Evolutionary conservation across 2,113 vertebrate genomes (phyloP), one percentile per base, ranked within the genome.

Genomic region (Chlamydotis undulata): DNA sequence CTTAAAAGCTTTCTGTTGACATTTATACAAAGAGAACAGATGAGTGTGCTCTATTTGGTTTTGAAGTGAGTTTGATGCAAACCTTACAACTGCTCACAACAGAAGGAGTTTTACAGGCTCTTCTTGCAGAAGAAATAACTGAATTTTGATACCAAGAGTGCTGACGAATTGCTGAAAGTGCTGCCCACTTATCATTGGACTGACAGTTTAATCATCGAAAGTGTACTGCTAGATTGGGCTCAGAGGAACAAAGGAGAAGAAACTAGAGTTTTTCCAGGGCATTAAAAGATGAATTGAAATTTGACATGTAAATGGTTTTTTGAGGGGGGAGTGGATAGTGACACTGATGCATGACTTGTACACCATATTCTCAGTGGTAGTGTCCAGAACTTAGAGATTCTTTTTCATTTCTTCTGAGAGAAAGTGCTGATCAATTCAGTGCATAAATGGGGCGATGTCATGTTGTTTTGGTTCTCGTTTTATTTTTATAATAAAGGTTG

Each of bases 151-250:
- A 93, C 73, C 8, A 19, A 78, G 94, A 96, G 94, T 97, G 95
- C 97, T 98, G 97, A 98, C 97, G 98, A 97, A 97, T 98, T 96
- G 97, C 95, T 97, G 90, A 92, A 97, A 97, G 92, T 83, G 89
- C 94, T 94, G 87, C 95, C 96, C 93, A 96, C 98, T 97, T 98
- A 98, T 98, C 97, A 98, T 69, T 70, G 70, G 83, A 67, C 92
- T 98, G 98, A 97, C 98, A 98, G 97, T 98, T 98, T 98, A 98
- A 98, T 98, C 97, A 98, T 98, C 6, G 3, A 83, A 96, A 95
- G 87, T 87, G 74, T 95, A 95, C 96, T 94, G 9, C 80, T 89
- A 59, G 73, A 93, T 93, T 94, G 91, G 94, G 65, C 93, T 96
- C 45, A 15, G 17, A 93, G 68, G 43, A 95, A 55, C 77, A 82